Evolutionary conservation across 2,113 vertebrate species (phyloP).

Genomic region (Terrapene triunguis): DNA sequence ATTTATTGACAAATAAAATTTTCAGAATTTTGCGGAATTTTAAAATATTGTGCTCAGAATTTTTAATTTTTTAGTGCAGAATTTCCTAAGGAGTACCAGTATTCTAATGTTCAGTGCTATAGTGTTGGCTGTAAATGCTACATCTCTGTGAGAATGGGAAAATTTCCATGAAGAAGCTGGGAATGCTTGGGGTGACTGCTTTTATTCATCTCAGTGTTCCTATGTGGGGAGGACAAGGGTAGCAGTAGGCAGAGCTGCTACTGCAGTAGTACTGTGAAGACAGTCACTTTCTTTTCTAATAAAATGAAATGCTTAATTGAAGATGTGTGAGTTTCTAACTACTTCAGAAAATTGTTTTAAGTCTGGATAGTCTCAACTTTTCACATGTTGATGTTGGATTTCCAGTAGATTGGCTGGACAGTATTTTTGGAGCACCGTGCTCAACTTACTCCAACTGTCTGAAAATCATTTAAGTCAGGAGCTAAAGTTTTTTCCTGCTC

Average conservation of each 20-base stretch:
- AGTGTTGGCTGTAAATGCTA: fast-evolving
- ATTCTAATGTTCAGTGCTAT: neutral
- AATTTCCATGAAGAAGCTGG: neutral
- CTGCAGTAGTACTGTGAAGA: neutral
- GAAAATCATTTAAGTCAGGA: neutral
- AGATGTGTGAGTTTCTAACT: neutral
- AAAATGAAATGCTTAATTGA: neutral
- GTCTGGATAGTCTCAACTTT: neutral
- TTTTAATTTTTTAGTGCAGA: too few relatives aligned
- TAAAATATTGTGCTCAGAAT: too few relatives aligned
- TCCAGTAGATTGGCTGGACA: neutral
- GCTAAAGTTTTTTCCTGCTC: neutral
- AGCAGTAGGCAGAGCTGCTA: neutral
- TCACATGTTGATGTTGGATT: neutral
- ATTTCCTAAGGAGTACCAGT: fast-evolving
- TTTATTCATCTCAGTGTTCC: neutral
- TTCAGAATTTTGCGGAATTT: too few relatives aligned
- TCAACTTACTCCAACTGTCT: neutral
- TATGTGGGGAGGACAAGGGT: neutral
- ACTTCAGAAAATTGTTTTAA: neutral
- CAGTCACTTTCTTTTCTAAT: neutral
- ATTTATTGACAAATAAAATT: too few relatives aligned
- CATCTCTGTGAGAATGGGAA: neutral
- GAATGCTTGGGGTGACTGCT: neutral
- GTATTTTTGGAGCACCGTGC: neutral